Evolutionary conservation across 1,140 invertebrate genomes (phyloP).

Genomic region (Drosophila paulistorum): DNA sequence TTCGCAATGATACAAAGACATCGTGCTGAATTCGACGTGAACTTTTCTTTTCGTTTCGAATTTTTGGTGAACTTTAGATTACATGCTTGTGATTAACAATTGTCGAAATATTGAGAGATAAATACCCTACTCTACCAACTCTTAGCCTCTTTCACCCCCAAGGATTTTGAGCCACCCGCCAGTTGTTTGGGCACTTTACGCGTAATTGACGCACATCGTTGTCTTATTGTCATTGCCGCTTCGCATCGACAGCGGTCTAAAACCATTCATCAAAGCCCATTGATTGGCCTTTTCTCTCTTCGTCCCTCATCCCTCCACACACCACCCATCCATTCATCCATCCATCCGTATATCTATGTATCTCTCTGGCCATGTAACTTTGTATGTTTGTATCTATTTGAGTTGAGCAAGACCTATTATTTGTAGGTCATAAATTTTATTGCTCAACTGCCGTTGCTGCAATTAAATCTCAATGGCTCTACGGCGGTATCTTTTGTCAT

Average conservation of each 20-base stretch:
- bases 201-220: slow-evolving; percentile 68
- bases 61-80: too few relatives aligned
- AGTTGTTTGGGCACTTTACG: slow-evolving; percentile 63
- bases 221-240: slow-evolving; percentile 19
- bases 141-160: not conserved
- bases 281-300: slow-evolving; percentile 45
- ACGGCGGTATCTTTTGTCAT: slow-evolving; percentile 66
- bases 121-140: too few relatives aligned
- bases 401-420: slow-evolving; percentile 71
- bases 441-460: slow-evolving; percentile 80
- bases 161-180: not conserved
- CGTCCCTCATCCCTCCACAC: not conserved
- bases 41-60: too few relatives aligned
- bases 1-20: too few relatives aligned
- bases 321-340: not conserved
- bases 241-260: slow-evolving; percentile 30
- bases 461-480: slow-evolving; percentile 81
- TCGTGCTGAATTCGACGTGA: too few relatives aligned
- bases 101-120: too few relatives aligned
- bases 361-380: not conserved
- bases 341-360: not conserved
- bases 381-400: slow-evolving; percentile 8
- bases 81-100: too few relatives aligned
- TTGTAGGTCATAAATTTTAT: slow-evolving; percentile 83
- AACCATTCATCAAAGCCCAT: slow-evolving; percentile 68